A percentile compares a stretch with the other conserved stretches of the same genome.
Conservation (phyloP, 1,140 invertebrate species). For the Caenorhabditis brenneri region DNA sequence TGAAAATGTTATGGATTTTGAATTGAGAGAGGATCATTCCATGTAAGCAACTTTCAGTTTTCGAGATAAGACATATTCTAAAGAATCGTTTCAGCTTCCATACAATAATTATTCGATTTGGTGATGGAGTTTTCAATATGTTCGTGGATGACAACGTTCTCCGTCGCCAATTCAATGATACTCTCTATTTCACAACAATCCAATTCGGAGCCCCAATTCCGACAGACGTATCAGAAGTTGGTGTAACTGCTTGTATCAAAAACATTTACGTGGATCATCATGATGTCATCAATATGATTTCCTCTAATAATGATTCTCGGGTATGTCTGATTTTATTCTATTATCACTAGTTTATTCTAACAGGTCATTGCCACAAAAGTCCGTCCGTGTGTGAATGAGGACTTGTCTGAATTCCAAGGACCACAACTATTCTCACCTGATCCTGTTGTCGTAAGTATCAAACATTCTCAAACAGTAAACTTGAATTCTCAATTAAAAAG, state of each 20-base stretch:
- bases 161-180: neutral
- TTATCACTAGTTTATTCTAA: neutral
- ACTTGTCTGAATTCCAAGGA: conserved; percentile 11
- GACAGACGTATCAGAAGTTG: conserved; percentile 40
- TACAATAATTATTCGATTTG: neutral
- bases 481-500: no score
- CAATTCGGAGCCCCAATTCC: conserved; percentile 31
- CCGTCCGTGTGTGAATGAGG: neutral
- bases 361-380: neutral
- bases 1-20: conserved; percentile 16
- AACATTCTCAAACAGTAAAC: no score
- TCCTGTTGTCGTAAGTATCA: neutral
- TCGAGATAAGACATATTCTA: neutral
- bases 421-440: conserved; percentile 6
- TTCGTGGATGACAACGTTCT: neutral
- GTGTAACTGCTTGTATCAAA: conserved; percentile 41
- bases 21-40: neutral
- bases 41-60: neutral
- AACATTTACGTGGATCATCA: conserved; percentile 45
- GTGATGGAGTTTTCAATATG: neutral
- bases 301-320: conserved; percentile 12
- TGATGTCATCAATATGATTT: conserved; percentile 28
- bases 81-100: conserved; percentile 27
- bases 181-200: neutral
- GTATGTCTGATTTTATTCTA: neutral